phyloP scores from a whole-genome alignment of 2,888 invertebrate genomes.

The Conchocele bisecta region DNA sequence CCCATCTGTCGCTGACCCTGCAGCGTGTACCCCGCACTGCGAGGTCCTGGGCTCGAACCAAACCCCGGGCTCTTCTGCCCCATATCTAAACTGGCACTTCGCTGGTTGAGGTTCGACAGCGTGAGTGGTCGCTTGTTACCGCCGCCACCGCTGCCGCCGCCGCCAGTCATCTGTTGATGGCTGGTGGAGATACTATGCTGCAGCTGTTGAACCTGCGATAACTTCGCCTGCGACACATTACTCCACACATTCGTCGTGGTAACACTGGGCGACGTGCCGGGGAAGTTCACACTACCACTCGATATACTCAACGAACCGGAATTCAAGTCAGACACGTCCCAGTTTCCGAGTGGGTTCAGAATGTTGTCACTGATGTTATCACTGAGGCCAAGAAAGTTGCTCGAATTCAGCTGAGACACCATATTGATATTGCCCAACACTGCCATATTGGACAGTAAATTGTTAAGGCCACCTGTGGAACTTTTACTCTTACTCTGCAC shows the following conservation, averaged over 20 bases:
- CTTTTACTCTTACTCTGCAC: constrained; percentile 30
- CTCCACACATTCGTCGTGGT: constrained; percentile 35
- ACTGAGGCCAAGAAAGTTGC: constrained; percentile 37
- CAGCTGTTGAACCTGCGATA: constrained; percentile 48
- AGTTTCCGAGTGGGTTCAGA: constrained; percentile 37
- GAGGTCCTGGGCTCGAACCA: constrained; percentile 47
- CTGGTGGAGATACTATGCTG: constrained; percentile 46
- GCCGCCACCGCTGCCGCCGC: not conserved
- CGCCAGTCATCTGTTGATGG: no score
- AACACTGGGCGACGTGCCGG: constrained; percentile 5
- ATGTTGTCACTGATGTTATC: constrained; percentile 50
- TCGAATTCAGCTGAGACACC: constrained; percentile 33
- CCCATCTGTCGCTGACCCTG: constrained; percentile 54
- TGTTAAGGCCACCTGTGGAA: constrained; percentile 40
- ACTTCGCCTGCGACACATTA: constrained; percentile 37
- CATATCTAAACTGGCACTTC: constrained; percentile 57
- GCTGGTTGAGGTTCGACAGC: constrained; percentile 60
- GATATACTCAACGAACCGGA: constrained; percentile 36
- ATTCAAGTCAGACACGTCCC: constrained; percentile 47
- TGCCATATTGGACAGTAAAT: constrained; percentile 56
- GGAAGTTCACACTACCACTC: constrained; percentile 20
- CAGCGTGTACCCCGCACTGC: constrained; percentile 63
- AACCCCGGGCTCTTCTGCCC: constrained; percentile 73
- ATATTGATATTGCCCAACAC: constrained; percentile 52
- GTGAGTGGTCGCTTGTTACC: constrained; percentile 43